phyloP scores from a whole-genome alignment of 2,113 vertebrate genomes.

The Pseudorasbora parva region DNA sequence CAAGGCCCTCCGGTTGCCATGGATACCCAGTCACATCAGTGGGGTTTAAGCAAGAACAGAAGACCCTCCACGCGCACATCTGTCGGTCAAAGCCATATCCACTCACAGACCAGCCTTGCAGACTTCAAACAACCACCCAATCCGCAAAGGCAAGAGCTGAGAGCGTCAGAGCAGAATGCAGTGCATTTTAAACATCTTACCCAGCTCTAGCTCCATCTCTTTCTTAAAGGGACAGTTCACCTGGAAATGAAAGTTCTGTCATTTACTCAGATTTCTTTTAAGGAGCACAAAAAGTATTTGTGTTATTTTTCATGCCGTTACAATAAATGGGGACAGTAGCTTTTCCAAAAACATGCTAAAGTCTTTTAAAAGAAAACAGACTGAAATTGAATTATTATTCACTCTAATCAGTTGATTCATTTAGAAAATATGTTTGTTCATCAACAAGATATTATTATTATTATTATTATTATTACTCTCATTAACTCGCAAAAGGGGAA shows the following conservation, averaged over 20 bases:
- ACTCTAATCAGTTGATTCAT: not conserved
- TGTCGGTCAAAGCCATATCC: slow-evolving; percentile 56
- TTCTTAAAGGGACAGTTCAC: slow-evolving; percentile 14
- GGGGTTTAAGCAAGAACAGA: slow-evolving; percentile 61
- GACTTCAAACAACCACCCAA: slow-evolving; percentile 65
- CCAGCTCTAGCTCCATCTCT: not conserved
- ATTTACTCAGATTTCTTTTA: not conserved
- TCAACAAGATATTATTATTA: not conserved
- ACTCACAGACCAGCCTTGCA: slow-evolving; percentile 62
- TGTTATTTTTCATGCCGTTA: not conserved
- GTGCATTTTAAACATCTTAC: slow-evolving; percentile 49
- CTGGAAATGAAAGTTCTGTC: not conserved
- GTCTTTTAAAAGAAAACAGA: not conserved
- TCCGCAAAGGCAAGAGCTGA: slow-evolving; percentile 58
- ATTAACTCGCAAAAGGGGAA: not conserved
- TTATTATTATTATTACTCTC: no score
- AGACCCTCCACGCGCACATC: slow-evolving; percentile 49
- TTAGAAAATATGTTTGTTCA: not conserved
- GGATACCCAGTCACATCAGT: slow-evolving; percentile 66
- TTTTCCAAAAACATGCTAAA: no score
- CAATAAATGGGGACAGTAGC: not conserved
- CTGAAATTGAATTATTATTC: not conserved
- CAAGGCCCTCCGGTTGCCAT: slow-evolving; percentile 68
- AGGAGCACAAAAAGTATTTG: not conserved
- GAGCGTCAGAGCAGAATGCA: slow-evolving; percentile 36